phyloP scores from a whole-genome alignment of 2,888 invertebrate species.

The Hartigia nigra region DNA sequence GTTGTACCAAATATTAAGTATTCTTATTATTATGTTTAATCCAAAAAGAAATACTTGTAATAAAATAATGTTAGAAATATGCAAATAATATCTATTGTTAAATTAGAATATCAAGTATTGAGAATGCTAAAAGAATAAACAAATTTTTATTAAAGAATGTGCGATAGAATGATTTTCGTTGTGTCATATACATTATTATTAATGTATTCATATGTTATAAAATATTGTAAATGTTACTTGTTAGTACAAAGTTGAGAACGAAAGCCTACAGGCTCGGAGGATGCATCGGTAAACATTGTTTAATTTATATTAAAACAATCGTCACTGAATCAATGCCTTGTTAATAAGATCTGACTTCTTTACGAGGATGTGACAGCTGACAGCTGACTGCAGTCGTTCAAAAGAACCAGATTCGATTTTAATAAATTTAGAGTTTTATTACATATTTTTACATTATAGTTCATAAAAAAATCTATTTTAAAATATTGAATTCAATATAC shows the following conservation, averaged over 20 bases:
- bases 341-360: not conserved
- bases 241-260: conserved; percentile 45
- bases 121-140: not conserved
- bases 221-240: conserved; percentile 41
- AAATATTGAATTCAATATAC: not conserved
- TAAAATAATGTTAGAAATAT: not conserved
- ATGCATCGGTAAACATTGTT: conserved; percentile 53
- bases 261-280: conserved; percentile 52
- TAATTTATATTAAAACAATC: not conserved
- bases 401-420: not conserved
- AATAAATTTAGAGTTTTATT: not conserved
- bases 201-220: conserved; percentile 12
- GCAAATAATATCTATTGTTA: not conserved
- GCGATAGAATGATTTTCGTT: not conserved
- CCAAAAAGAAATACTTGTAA: conserved; percentile 7
- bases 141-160: not conserved
- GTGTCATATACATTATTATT: not conserved
- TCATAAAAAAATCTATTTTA: not conserved
- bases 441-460: not conserved
- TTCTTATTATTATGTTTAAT: not conserved
- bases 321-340: not conserved
- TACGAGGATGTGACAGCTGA: not conserved
- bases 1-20: not conserved
- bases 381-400: not conserved
- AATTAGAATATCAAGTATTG: not conserved